phyloP scores from a whole-genome alignment of 37 sponge, comb jelly and placozoan genomes.

The Amphimedon queenslandica region DNA sequence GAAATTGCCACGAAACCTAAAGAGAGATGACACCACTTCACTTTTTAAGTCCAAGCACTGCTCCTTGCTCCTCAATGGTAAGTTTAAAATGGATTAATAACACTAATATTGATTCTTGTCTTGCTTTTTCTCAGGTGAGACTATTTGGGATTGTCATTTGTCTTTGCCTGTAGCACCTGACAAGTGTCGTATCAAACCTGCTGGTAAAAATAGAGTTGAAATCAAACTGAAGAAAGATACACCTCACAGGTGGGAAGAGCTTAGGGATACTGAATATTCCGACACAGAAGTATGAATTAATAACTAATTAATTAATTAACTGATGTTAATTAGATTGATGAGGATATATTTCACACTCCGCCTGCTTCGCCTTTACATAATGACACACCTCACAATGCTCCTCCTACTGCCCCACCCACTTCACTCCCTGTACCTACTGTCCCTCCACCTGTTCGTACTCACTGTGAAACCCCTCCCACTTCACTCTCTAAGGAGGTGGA shows the following conservation, averaged over 20 bases:
- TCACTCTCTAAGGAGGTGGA: too few species aligned
- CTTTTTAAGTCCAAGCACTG: too few species aligned
- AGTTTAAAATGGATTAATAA: too few species aligned
- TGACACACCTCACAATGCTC: not conserved
- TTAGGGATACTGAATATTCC: not conserved
- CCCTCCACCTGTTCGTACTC: too few species aligned
- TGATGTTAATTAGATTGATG: too few species aligned
- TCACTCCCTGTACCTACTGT: not conserved
- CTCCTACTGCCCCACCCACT: too few species aligned
- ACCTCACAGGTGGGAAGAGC: slow-evolving; percentile 17
- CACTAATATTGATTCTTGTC: too few species aligned
- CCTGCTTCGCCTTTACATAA: not conserved
- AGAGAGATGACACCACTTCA: slow-evolving; percentile 12
- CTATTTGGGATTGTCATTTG: slow-evolving; percentile 36
- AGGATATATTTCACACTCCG: slow-evolving; percentile 14
- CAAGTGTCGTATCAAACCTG: slow-evolving; percentile 8
- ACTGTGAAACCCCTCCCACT: too few species aligned
- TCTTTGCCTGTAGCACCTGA: slow-evolving; percentile 19
- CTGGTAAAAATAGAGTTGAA: slow-evolving; percentile 35
- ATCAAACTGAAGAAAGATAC: slow-evolving; percentile 31
- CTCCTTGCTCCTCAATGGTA: too few species aligned
- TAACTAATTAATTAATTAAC: not conserved
- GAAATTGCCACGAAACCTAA: slow-evolving; percentile 9
- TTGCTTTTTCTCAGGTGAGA: too few species aligned
- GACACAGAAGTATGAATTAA: not conserved